Base-by-base conservation (phyloP, 2,797 vertebrate genomes). In the Schizopygopsis pylzovi region DNA sequence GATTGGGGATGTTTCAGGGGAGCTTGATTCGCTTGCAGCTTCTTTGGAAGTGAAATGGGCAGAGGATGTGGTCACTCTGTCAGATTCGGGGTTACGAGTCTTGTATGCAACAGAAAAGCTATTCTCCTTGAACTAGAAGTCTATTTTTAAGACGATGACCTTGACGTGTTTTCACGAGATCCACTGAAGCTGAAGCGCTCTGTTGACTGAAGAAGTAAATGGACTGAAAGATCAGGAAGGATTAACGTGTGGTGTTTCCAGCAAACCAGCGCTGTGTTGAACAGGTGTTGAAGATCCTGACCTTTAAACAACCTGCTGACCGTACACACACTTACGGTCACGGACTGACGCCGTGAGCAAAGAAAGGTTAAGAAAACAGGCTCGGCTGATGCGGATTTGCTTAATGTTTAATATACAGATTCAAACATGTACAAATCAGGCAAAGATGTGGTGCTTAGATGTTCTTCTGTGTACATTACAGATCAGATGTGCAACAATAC, bases 271-370 rank as follows among this genome's bases (percentile, higher is more conserved):
- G n/a, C 28, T 1, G 25, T 59, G 41, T 2, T 39, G 70, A 49
- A 33, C 70, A 45, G 54, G 9, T 59, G 7, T 75, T 83, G 47
- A 54, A 54, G 28, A 77, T 22, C 9, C 49, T 82, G 72, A 67
- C 82, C 82, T 83, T 77, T 76, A 76, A 39, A 83, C 59, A 63
- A 15, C 20, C 43, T 52, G 43, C 43, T 49, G 16, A 75, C 18
- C 28, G 28, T 28, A 20, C 54, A 59, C 54, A 59, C 52, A 13
- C 49, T 20, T 56, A 22, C 25, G 37, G 18, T 20, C 18, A 71
- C 11, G 2, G 9, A 18, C 15, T 25, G n/a, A 13, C 25, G 15
- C n/a, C 10, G n/a, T 28, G 2, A 1, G 54, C 54, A 56, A 9
- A 56, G 20, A 56, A 8, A 22, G 54, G 16, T 25, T 18, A 39